A percentile compares a stretch with the other conserved stretches of the same genome.
Conservation (phyloP, 2,888 invertebrate species). For the Silvanus unidentatus region DNA sequence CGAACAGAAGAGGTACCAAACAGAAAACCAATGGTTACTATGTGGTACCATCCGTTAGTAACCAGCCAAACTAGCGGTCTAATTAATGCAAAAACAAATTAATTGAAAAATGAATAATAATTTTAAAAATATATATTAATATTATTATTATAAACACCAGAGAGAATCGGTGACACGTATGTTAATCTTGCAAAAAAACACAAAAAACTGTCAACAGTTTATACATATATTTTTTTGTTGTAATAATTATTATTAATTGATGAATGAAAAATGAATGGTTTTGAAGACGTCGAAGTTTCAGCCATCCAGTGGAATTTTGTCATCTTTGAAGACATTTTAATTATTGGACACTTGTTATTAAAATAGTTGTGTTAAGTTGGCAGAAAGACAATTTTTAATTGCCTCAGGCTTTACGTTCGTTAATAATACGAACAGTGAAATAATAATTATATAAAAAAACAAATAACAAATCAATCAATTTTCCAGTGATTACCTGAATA, state of each 20-base stretch:
- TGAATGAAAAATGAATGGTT: slow-evolving; percentile 27
- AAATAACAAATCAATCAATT: slow-evolving; percentile 45
- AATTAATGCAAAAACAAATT: not conserved
- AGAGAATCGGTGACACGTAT: slow-evolving; percentile 45
- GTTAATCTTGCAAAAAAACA: slow-evolving; percentile 14
- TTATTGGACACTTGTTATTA: slow-evolving; percentile 23
- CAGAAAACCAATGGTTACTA: slow-evolving; percentile 27
- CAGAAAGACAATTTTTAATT: slow-evolving; percentile 37
- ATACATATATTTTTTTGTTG: slow-evolving; percentile 24
- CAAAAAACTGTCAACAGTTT: slow-evolving; percentile 43
- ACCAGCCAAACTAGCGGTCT: slow-evolving; percentile 13
- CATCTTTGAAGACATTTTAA: slow-evolving; percentile 34
- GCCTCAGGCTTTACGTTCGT: slow-evolving; percentile 44
- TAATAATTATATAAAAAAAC: slow-evolving; percentile 16
- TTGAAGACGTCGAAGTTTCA: slow-evolving; percentile 30
- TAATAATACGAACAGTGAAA: slow-evolving; percentile 16
- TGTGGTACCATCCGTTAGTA: slow-evolving; percentile 30
- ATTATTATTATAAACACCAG: slow-evolving; percentile 19
- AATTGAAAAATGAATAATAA: slow-evolving; percentile 1
- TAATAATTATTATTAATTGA: slow-evolving; percentile 16
- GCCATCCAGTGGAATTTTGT: slow-evolving; percentile 19
- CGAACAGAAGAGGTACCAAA: slow-evolving; percentile 34
- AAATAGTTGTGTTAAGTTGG: slow-evolving; percentile 42
- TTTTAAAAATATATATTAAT: slow-evolving; percentile 7
- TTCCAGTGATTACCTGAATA: slow-evolving; percentile 42